phyloP scores from a whole-genome alignment of 1,140 invertebrate species.

The Lepidurus couesii region DNA sequence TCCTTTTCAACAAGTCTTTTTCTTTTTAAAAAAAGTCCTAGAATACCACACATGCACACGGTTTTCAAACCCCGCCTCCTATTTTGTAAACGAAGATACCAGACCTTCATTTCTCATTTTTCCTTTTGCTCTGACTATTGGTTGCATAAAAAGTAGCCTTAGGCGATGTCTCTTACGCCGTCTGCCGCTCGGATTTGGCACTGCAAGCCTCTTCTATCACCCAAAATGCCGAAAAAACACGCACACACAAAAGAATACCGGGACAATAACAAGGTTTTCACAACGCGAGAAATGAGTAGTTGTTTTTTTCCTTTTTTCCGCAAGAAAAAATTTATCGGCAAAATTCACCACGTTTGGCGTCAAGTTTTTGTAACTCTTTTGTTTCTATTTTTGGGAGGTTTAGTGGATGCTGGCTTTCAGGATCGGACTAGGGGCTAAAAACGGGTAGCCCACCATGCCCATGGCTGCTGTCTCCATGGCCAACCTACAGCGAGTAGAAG shows the following conservation, averaged over 20 bases:
- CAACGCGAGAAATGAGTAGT: neutral
- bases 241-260: neutral
- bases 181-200: slow-evolving; percentile 2
- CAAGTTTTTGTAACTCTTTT: slow-evolving; percentile 10
- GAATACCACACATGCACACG: neutral
- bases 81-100: slow-evolving; percentile 10
- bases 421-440: slow-evolving; percentile 84
- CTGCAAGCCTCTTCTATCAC: neutral
- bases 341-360: neutral
- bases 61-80: neutral
- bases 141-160: slow-evolving; percentile 7
- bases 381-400: slow-evolving; percentile 39
- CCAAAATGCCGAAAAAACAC: neutral
- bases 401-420: slow-evolving; percentile 85
- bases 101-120: neutral
- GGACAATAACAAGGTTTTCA: neutral
- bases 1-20: neutral
- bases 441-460: slow-evolving; percentile 81
- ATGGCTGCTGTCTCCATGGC: slow-evolving; percentile 84
- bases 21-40: neutral
- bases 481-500: slow-evolving; percentile 62
- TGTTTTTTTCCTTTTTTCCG: neutral
- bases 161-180: neutral
- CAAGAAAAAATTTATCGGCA: neutral
- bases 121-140: slow-evolving; percentile 5